Conservation (phyloP, 2,113 vertebrate species). For the Gila orcuttii region DNA sequence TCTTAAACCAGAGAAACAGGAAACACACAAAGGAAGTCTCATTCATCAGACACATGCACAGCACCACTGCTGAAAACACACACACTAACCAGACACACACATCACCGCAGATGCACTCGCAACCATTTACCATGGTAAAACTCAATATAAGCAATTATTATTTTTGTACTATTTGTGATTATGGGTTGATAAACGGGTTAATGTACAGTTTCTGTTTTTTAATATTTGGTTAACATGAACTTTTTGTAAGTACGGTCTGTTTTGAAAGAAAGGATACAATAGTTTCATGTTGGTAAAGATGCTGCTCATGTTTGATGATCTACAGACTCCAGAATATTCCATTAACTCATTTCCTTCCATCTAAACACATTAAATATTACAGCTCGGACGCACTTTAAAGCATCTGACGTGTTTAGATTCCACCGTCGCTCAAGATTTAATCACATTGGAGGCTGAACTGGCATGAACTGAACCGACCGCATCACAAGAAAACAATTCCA, state of each 20-base stretch:
- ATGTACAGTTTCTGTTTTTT: too few species aligned
- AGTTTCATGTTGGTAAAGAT: not conserved
- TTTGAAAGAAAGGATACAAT: not conserved
- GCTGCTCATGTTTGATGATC: not conserved
- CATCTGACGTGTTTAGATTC: not conserved
- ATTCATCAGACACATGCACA: not conserved
- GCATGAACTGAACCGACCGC: not conserved
- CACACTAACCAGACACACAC: not conserved
- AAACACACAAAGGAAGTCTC: constrained; percentile 36
- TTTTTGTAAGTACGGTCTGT: not conserved
- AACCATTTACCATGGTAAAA: not conserved
- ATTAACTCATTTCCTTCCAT: not conserved
- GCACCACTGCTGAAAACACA: not conserved
- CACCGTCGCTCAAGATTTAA: not conserved
- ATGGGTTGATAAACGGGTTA: not conserved
- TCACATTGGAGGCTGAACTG: not conserved
- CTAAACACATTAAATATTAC: not conserved
- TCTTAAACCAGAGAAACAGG: constrained; percentile 30
- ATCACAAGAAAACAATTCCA: not conserved
- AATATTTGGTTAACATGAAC: too few species aligned
- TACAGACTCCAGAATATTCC: not conserved
- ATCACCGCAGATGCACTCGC: not conserved
- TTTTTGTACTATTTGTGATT: not conserved
- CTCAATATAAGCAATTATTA: not conserved
- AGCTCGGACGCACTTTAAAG: not conserved